Conservation (phyloP, 2,113 vertebrate species). For the Phyllostomus discolor region DNA sequence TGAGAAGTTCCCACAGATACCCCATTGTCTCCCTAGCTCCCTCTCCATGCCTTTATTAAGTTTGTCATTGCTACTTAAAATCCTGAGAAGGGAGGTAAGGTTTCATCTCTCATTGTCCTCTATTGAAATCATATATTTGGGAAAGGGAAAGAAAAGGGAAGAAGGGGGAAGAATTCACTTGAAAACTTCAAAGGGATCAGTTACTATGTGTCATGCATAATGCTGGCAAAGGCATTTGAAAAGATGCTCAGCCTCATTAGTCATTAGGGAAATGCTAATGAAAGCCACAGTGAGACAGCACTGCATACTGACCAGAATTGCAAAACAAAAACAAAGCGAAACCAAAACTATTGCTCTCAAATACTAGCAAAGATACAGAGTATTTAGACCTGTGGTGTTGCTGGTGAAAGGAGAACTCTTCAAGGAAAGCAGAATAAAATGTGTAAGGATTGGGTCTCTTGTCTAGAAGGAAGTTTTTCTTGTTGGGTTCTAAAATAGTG, state of each 20-base stretch:
- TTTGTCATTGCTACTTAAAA: neutral
- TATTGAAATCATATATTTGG: constrained; percentile 1
- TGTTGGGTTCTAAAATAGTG: neutral
- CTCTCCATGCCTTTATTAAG: neutral
- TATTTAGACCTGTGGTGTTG: neutral
- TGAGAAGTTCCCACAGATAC: neutral
- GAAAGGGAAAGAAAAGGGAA: neutral
- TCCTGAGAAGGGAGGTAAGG: neutral
- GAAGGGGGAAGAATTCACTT: neutral
- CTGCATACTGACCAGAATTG: neutral
- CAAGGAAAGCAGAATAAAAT: neutral
- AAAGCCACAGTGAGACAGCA: neutral
- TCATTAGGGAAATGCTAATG: neutral
- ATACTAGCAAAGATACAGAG: neutral
- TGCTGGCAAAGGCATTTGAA: neutral
- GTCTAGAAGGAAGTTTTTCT: neutral
- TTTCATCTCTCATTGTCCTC: neutral
- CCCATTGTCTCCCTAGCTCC: neutral
- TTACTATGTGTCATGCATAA: neutral
- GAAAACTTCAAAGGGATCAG: too few species aligned
- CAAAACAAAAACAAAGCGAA: neutral
- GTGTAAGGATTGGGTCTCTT: neutral
- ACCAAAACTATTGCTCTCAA: neutral
- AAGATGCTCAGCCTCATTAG: neutral
- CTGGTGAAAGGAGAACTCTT: neutral